phyloP scores from a whole-genome alignment of 1,140 invertebrate species.

The Drosophila pruinosa region DNA sequence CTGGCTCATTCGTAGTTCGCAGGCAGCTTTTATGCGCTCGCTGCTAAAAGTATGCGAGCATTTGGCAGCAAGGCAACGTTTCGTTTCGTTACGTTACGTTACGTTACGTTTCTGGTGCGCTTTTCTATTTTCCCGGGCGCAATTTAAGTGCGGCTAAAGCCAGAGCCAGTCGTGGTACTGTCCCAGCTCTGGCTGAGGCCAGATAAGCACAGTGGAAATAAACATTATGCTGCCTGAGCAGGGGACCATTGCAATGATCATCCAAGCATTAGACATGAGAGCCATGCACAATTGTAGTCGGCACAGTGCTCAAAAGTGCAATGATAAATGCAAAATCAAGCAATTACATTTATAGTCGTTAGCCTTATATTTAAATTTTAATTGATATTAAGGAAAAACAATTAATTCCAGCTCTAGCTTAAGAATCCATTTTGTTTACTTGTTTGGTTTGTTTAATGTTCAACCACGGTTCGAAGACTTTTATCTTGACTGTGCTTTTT shows the following conservation, averaged over 20 bases:
- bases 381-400: no score
- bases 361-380: no score
- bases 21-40: conserved; percentile 7
- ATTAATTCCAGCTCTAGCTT: neutral
- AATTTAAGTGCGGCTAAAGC: conserved; percentile 54
- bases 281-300: conserved; percentile 6
- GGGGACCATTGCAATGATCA: conserved; percentile 52
- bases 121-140: conserved; percentile 62
- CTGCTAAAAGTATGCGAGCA: conserved; percentile 67
- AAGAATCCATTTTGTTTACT: neutral
- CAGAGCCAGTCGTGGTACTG: conserved; percentile 18
- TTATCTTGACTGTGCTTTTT: conserved; percentile 11
- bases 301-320: neutral
- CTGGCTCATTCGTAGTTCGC: conserved; percentile 26
- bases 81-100: conserved; percentile 3
- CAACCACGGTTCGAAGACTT: conserved; percentile 49
- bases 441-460: conserved; percentile 12
- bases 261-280: conserved; percentile 34
- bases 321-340: neutral
- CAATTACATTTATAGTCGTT: no score
- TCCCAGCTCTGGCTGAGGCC: conserved; percentile 38
- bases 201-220: conserved; percentile 80
- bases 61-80: conserved; percentile 27
- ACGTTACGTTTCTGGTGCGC: conserved; percentile 33
- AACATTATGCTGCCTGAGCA: conserved; percentile 56